These are phyloP conservation scores for Entomobrya proxima DNA, from an alignment of 2,888 invertebrate genomes.

Conservation along the genomic window DNA sequence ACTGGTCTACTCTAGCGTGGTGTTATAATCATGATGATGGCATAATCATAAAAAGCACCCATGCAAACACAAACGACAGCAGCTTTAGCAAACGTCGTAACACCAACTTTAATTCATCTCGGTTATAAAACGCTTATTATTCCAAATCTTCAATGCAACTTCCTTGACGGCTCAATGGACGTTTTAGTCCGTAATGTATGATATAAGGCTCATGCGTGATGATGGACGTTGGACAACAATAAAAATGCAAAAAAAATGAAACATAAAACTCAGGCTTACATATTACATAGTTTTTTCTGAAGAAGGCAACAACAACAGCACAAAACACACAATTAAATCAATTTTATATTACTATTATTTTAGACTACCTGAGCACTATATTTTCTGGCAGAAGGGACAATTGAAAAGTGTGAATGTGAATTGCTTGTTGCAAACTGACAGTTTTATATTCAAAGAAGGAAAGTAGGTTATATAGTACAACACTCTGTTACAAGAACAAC, in stretches of 20 bases:
- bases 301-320: not conserved
- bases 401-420: conserved; percentile 1
- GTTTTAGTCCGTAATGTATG: not conserved
- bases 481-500: not conserved
- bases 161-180: conserved; percentile 44
- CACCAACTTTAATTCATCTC: not conserved
- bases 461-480: not conserved
- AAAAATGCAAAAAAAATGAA: not conserved
- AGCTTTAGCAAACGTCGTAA: not conserved
- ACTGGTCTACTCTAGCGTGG: not conserved
- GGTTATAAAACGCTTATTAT: not conserved
- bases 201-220: not conserved
- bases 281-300: not conserved
- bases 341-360: conserved; percentile 12
- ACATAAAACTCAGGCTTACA: not conserved
- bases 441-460: conserved; percentile 22
- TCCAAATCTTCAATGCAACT: conserved; percentile 42
- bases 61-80: not conserved
- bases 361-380: conserved; percentile 14
- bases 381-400: conserved; percentile 14
- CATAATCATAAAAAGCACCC: not conserved
- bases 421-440: conserved; percentile 10
- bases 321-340: conserved; percentile 32
- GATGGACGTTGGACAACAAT: not conserved
- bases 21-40: conserved; percentile 3